Evolutionary conservation across 1,140 invertebrate species (phyloP).

Genomic region (Bathynomus jamesi): DNA sequence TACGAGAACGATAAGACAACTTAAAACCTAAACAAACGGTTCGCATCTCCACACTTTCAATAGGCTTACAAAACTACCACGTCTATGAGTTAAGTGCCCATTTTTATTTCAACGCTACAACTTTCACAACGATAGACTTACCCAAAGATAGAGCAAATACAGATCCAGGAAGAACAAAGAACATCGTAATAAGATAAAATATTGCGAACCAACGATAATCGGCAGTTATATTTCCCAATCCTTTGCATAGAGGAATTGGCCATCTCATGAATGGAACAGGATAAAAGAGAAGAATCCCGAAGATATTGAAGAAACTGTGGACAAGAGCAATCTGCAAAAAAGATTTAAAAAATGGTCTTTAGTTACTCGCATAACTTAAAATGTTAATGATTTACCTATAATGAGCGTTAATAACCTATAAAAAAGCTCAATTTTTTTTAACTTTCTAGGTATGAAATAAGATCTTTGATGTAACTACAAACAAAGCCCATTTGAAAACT

Average conservation of each 20-base stretch:
- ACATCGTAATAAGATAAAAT: slow-evolving; percentile 49
- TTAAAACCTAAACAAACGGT: no score
- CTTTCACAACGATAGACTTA: not conserved
- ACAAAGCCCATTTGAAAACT: no score
- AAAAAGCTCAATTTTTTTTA: no score
- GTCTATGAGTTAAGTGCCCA: not conserved
- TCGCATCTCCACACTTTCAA: not conserved
- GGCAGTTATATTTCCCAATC: slow-evolving; percentile 49
- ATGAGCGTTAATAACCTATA: no score
- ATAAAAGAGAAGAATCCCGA: slow-evolving; percentile 57
- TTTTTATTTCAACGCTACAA: not conserved
- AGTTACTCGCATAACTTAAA: slow-evolving; percentile 40
- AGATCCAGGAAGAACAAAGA: slow-evolving; percentile 47
- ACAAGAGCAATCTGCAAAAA: slow-evolving; percentile 54
- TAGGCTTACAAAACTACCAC: not conserved
- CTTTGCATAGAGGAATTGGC: slow-evolving; percentile 51
- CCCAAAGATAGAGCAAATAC: slow-evolving; percentile 45
- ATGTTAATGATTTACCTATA: no score
- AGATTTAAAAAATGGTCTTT: slow-evolving; percentile 40
- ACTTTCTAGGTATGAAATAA: no score
- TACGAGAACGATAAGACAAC: no score
- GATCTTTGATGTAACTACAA: no score
- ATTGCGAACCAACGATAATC: slow-evolving; percentile 52
- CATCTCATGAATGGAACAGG: slow-evolving; percentile 52
- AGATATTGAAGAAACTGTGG: slow-evolving; percentile 57